Conservation (phyloP, 92 coral and sea anemone species). For the Phenganax stokvisi region DNA sequence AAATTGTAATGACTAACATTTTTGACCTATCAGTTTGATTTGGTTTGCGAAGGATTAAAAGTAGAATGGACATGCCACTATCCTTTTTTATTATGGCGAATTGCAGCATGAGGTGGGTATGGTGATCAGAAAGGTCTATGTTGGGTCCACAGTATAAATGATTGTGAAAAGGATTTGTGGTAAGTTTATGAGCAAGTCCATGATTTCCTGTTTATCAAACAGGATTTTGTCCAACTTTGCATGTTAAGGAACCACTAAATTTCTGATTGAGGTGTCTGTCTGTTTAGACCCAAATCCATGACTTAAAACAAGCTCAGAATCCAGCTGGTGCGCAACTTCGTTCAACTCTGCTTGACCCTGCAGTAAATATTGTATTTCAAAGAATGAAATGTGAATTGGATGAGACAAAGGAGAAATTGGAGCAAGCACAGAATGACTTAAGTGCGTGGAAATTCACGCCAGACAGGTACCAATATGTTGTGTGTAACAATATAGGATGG, state of each 20-base stretch:
- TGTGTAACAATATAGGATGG: background rate
- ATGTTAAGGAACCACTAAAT: background rate
- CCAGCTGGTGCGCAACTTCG: constrained; percentile 89
- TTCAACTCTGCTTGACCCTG: constrained; percentile 92
- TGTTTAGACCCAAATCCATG: constrained; percentile 92
- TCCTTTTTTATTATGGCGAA: too few species aligned
- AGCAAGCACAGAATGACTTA: constrained; percentile 96
- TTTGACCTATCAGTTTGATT: too few species aligned
- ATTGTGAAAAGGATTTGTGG: too few species aligned
- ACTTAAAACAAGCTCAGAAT: constrained; percentile 95
- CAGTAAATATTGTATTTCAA: constrained; percentile 94
- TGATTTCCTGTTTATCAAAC: background rate
- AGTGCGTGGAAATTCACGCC: constrained; percentile 99
- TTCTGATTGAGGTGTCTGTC: constrained; percentile 2
- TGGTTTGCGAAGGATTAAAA: too few species aligned
- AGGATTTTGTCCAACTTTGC: background rate
- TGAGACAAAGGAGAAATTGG: constrained; percentile 87
- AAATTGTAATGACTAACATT: too few species aligned
- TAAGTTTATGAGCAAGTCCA: too few species aligned
- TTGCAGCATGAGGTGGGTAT: too few species aligned
- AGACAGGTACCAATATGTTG: constrained; percentile 67
- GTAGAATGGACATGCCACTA: too few species aligned
- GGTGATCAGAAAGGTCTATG: too few species aligned
- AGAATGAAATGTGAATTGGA: constrained; percentile 96
- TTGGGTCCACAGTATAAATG: too few species aligned